Evolutionary conservation across 2,888 invertebrate genomes (phyloP), one percentile per base, ranked within the genome.

Genomic region (Chloroclystis v-ata): DNA sequence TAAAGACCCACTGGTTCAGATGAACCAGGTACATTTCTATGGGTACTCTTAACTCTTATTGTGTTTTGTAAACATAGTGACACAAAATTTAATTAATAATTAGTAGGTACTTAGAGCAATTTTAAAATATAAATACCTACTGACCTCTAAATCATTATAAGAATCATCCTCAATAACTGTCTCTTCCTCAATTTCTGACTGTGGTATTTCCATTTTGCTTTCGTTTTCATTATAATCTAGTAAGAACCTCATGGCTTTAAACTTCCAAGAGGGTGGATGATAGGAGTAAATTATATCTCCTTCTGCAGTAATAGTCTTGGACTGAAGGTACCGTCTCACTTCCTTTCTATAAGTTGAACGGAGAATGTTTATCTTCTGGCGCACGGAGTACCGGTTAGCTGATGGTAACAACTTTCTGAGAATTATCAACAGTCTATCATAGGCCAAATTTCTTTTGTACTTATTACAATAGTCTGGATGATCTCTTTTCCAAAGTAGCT

Each of bases 301-400:
- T 16, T 69, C 61, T 1, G 52, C 24, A 1, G 58, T 56, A 7
- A 61, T 44, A 14, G 39, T 52, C 47, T 58, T 62, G 1, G 72
- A 69, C 10, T 52, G 52, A 29, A 65, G 53, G 54, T 65, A 54
- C 54, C 54, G 67, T 20, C 53, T 57, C 2, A 61, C 47, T 2
- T 63, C 63, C 53, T 70, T 71, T 30, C 66, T 63, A 35, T 69
- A 73, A 0, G 54, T 51, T 5, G 70, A 70, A n/a, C 73, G 59
- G 33, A 71, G 26, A 43, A 61, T 60, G 29, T 73, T 73, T 47
- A 73, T 72, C 60, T 73, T 71, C 35, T 61, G 62, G 10, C 69
- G 62, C 8, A 71, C 69, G 30, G 47, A 56, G 30, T 46, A 45
- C 16, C 61, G 45, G 4, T 61, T 67, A 0, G 71, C 69, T 2